A percentile compares a stretch with the other conserved stretches of the same genome.
These are phyloP conservation scores for Drosophila acutilabella DNA, from an alignment of 2,888 invertebrate genomes.

Conservation along the genomic window DNA sequence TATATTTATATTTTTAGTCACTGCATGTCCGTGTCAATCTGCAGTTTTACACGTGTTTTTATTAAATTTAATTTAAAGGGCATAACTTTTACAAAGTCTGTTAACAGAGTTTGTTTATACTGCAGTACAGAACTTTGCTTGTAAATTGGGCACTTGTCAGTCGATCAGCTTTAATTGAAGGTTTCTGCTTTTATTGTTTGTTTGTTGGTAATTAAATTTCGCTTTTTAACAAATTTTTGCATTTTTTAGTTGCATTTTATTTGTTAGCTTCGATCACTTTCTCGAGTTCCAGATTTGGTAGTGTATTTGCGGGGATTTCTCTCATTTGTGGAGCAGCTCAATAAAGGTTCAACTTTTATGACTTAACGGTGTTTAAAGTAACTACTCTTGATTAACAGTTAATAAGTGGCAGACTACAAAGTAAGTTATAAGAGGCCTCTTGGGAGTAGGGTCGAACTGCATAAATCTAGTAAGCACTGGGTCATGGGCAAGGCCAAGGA, in stretches of 20 bases:
- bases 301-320: background rate
- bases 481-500: constrained; percentile 32
- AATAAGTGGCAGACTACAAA: constrained; percentile 4
- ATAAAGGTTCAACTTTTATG: constrained; percentile 22
- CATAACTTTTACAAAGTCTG: background rate
- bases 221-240: constrained; percentile 15
- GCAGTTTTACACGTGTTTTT: constrained; percentile 4
- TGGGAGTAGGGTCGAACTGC: constrained; percentile 31
- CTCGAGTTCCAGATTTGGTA: constrained; percentile 3
- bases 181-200: background rate
- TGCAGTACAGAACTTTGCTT: too few species aligned
- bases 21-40: background rate
- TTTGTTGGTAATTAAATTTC: background rate
- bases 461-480: constrained; percentile 35
- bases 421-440: background rate
- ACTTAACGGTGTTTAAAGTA: constrained; percentile 19
- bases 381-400: background rate
- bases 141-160: background rate
- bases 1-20: constrained; percentile 18
- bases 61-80: background rate
- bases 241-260: background rate
- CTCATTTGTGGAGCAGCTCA: background rate
- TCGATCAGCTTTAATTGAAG: background rate
- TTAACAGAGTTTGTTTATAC: too few species aligned
- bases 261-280: constrained; percentile 14